Conservation (phyloP, 1,140 invertebrate genomes). For the Parapsyche elsis region DNA sequence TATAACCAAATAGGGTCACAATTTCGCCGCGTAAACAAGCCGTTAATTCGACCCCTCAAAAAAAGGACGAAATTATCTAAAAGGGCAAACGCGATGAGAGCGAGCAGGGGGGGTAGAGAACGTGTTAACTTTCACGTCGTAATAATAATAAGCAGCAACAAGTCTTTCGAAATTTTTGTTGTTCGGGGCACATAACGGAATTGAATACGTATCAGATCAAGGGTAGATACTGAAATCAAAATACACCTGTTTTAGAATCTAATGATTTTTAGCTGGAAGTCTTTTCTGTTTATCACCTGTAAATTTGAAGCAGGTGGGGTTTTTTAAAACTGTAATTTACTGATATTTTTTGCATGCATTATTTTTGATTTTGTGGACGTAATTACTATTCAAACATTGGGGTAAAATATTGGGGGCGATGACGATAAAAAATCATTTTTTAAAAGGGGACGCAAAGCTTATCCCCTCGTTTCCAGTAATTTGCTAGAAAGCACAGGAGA, state of each 20-base stretch:
- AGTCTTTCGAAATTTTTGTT: neutral
- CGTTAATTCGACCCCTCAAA: slow-evolving; percentile 38
- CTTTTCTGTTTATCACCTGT: neutral
- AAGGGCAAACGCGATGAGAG: slow-evolving; percentile 34
- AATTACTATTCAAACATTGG: slow-evolving; percentile 30
- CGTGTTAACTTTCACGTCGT: slow-evolving; percentile 36
- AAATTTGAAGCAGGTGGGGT: slow-evolving; percentile 16
- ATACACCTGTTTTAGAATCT: slow-evolving; percentile 35
- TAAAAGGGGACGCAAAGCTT: slow-evolving; percentile 4
- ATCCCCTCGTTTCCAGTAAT: slow-evolving; percentile 34
- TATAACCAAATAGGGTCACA: neutral
- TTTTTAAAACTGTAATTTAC: no score
- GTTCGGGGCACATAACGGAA: neutral
- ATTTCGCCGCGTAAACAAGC: slow-evolving; percentile 11
- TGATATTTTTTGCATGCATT: neutral
- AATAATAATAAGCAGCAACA: slow-evolving; percentile 35
- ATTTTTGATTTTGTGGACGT: neutral
- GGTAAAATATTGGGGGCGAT: slow-evolving; percentile 17
- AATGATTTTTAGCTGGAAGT: neutral
- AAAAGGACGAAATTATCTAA: slow-evolving; percentile 2
- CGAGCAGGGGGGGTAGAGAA: slow-evolving; percentile 31
- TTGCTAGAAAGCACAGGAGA: slow-evolving; percentile 1
- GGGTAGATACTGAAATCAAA: slow-evolving; percentile 6
- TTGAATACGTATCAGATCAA: neutral
- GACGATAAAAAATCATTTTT: slow-evolving; percentile 13